A percentile compares a stretch with the other conserved stretches of the same genome.
Conservation (phyloP, 2,888 invertebrate genomes). For the Thyatira batis region DNA sequence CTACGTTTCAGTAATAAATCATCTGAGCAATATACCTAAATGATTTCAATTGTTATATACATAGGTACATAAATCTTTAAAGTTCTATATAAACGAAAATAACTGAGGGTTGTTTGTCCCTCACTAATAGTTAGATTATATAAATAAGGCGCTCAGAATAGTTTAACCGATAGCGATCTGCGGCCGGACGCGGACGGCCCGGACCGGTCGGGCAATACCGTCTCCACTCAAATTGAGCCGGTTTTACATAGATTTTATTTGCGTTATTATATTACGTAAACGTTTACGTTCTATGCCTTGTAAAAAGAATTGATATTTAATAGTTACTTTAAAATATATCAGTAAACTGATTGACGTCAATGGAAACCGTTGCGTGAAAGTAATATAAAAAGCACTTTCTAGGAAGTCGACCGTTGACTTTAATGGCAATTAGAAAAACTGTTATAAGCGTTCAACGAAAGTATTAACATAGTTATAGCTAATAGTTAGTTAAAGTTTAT, state of each 20-base stretch:
- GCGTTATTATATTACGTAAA: slow-evolving; percentile 54
- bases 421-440: background rate
- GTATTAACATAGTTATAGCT: background rate
- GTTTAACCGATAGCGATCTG: slow-evolving; percentile 74
- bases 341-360: too few species aligned
- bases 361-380: too few species aligned
- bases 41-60: background rate
- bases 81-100: background rate
- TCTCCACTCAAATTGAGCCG: slow-evolving; percentile 68
- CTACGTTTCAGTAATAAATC: too few species aligned
- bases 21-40: background rate
- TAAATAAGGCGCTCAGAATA: slow-evolving; percentile 78
- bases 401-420: background rate
- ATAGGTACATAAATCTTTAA: background rate
- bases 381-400: background rate
- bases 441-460: background rate
- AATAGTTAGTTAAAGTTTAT: background rate
- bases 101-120: slow-evolving; percentile 72
- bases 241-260: slow-evolving; percentile 68
- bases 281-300: slow-evolving; percentile 32
- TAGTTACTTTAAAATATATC: too few species aligned
- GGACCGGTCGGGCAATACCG: slow-evolving; percentile 24
- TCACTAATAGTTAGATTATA: slow-evolving; percentile 80
- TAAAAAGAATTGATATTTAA: background rate
- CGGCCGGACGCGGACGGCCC: slow-evolving; percentile 53